Evolutionary conservation across 2,888 invertebrate species (phyloP).

Genomic region (Agonum fuliginosum): DNA sequence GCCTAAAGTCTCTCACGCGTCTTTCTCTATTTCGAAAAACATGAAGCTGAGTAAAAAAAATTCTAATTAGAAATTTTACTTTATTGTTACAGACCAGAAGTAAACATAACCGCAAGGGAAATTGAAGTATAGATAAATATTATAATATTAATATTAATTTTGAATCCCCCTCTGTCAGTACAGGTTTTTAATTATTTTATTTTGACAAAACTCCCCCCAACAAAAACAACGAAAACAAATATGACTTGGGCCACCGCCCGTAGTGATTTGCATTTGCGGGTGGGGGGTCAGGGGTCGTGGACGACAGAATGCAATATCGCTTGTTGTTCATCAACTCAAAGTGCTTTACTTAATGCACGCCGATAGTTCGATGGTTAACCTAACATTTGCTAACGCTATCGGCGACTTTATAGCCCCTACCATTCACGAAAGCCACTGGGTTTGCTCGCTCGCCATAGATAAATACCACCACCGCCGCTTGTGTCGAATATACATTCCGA

Average conservation of each 20-base stretch:
- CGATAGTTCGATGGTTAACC: slow-evolving; percentile 20
- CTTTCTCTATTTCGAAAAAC: too few relatives aligned
- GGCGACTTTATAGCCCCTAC: background rate
- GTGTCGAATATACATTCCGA: too few relatives aligned
- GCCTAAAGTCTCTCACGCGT: too few relatives aligned
- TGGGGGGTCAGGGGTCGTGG: background rate
- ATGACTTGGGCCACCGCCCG: background rate
- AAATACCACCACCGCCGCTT: background rate
- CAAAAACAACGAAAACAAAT: background rate
- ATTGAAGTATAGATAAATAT: too few relatives aligned
- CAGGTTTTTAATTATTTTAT: too few relatives aligned
- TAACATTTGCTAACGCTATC: slow-evolving; percentile 17
- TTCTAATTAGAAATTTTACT: too few relatives aligned
- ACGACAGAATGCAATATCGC: slow-evolving; percentile 9
- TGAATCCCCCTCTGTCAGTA: too few relatives aligned
- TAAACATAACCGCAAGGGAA: too few relatives aligned
- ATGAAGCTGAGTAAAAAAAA: too few relatives aligned
- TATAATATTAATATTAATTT: too few relatives aligned
- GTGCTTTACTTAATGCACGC: background rate
- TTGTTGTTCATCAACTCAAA: slow-evolving; percentile 23
- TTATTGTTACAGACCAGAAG: too few relatives aligned
- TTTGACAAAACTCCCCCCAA: too few relatives aligned
- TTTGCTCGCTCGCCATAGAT: background rate
- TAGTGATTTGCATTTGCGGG: background rate
- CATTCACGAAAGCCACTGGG: background rate